A percentile compares a stretch with the other conserved stretches of the same genome.
phyloP scores from a whole-genome alignment of 2,113 vertebrate species.

The Paracanthobrama guichenoti region DNA sequence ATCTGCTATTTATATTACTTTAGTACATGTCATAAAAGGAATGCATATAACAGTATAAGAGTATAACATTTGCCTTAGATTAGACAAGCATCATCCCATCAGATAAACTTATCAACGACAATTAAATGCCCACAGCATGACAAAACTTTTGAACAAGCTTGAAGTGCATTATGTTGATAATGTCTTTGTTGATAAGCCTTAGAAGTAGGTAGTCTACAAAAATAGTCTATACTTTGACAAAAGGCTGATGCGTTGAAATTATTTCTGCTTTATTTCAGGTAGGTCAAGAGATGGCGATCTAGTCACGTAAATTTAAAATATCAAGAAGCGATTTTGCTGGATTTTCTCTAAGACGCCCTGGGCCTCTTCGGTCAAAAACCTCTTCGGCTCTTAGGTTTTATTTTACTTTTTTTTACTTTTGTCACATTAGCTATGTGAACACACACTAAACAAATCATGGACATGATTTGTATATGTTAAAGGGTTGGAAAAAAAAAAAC shows the following conservation, averaged over 20 bases:
- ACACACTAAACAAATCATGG: too few relatives aligned
- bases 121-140: background rate
- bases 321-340: background rate
- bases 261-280: background rate
- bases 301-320: background rate
- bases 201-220: background rate
- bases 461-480: too few relatives aligned
- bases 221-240: background rate
- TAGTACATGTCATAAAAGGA: background rate
- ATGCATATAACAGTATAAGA: background rate
- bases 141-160: background rate
- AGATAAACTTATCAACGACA: background rate
- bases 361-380: too few relatives aligned
- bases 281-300: background rate
- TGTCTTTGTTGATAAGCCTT: background rate
- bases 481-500: too few relatives aligned
- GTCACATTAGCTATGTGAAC: too few relatives aligned
- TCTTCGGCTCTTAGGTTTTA: too few relatives aligned
- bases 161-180: background rate
- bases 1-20: background rate
- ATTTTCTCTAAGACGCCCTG: background rate
- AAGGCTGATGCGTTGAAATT: background rate
- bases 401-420: too few relatives aligned
- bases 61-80: background rate
- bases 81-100: slow-evolving; percentile 7